A percentile compares a stretch with the other conserved stretches of the same genome.
phyloP scores from a whole-genome alignment of 2,797 vertebrate genomes.

The Psittacula derbiana region DNA sequence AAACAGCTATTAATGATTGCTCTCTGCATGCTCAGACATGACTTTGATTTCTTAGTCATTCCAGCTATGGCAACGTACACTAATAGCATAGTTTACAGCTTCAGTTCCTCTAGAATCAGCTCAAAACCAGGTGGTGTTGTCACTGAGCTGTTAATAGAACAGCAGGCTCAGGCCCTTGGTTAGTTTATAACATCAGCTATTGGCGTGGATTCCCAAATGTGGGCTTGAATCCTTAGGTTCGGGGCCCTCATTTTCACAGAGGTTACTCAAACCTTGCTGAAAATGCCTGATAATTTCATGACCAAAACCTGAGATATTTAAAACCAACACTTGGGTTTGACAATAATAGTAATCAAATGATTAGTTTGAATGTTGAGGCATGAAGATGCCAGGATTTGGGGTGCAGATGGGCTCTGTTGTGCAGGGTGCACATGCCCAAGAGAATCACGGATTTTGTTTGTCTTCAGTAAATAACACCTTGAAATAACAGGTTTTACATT shows the following conservation, averaged over 20 bases:
- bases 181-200: neutral
- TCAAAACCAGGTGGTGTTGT: neutral
- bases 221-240: neutral
- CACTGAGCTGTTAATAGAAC: neutral
- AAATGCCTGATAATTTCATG: neutral
- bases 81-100: neutral
- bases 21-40: neutral
- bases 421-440: no score
- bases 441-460: neutral
- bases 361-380: neutral
- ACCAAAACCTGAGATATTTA: neutral
- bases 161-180: neutral
- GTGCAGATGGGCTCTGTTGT: accelerated
- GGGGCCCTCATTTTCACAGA: neutral
- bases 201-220: neutral
- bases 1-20: neutral
- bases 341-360: neutral
- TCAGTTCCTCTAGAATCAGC: neutral
- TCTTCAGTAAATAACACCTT: neutral
- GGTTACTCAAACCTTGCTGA: neutral
- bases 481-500: neutral
- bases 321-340: accelerated
- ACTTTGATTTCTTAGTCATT: neutral
- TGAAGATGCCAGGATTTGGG: neutral
- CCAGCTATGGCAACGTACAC: neutral